These are phyloP conservation scores for Chelonus insularis DNA, from an alignment of 1,140 invertebrate species.

Conservation along the genomic window DNA sequence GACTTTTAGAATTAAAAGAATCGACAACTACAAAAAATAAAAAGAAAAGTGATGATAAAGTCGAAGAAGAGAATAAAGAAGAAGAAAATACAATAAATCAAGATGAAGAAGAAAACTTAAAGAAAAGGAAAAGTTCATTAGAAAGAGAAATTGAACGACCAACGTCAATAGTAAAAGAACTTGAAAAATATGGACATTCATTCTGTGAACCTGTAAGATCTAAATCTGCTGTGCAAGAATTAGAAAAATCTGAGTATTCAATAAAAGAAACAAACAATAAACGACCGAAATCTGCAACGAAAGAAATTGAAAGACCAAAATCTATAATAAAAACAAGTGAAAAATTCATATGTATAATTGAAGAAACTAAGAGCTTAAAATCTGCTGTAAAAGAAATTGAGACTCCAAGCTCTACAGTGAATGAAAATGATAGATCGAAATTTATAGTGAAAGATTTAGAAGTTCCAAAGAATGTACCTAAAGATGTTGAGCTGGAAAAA, in stretches of 20 bases:
- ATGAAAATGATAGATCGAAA: not conserved
- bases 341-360: too few relatives aligned
- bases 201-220: too few relatives aligned
- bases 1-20: too few relatives aligned
- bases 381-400: too few relatives aligned
- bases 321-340: too few relatives aligned
- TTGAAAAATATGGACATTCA: too few relatives aligned
- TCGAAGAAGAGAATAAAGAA: not conserved
- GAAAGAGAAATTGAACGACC: not conserved
- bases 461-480: not conserved
- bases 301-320: slow-evolving; percentile 26
- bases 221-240: slow-evolving; percentile 10
- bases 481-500: not conserved
- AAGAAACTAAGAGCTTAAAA: too few relatives aligned
- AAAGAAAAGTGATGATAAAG: not conserved
- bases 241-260: slow-evolving; percentile 3
- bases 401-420: too few relatives aligned
- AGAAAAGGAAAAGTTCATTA: not conserved
- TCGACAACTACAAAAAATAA: not conserved
- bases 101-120: not conserved
- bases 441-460: not conserved
- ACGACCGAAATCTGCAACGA: not conserved
- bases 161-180: slow-evolving; percentile 20
- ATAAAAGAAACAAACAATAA: too few relatives aligned
- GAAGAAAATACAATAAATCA: not conserved